Base-by-base conservation (phyloP, 2,797 vertebrate species). In the Eurystomus glaucurus region DNA sequence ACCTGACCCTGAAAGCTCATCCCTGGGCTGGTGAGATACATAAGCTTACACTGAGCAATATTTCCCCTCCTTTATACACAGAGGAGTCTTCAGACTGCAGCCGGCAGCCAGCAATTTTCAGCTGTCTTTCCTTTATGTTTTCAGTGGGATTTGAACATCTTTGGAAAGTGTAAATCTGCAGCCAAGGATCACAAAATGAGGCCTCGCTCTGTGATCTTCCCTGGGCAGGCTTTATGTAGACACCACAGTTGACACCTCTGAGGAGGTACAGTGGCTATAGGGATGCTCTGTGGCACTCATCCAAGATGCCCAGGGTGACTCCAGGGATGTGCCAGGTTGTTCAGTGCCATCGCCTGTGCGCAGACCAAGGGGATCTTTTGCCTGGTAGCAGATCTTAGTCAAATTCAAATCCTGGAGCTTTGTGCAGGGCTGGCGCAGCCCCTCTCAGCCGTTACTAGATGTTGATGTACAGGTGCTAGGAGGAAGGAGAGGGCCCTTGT, bases 51-150 rank as follows among this genome's bases (percentile, higher is more conserved):
- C 55, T 57, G 77, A 93, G n/a, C 48, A 94, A 39, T 81, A 66
- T 95, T 96, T 94, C 92, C 50, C 72, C 78, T 94, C 69, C 11
- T 85, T 88, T 89, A 55, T 90, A 82, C 68, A 33, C 3, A 0
- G 46, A 85, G 23, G 64, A 94, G 35, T 77, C 55, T 88, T 86
- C 74, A 79, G 65, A 50, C 51, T 64, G 66, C 41, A 72, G 20
- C 93, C 66, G 66, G 74, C 74, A 82, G 80, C 62, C 90, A 81
- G 80, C 74, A 89, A 71, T 89, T 92, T 93, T 79, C 88, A 77
- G 25, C 64, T 35, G 13, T 50, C 60, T 85, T 85, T 89, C 45
- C 68, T 91, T 75, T 88, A 70, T 83, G 26, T 71, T 83, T 95
- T 90, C 71, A 57, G 55, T 46, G 64, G 75, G 68, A 74, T 75